phyloP scores from a whole-genome alignment of 2,113 vertebrate species.

The Dicrurus megarhynchus region DNA sequence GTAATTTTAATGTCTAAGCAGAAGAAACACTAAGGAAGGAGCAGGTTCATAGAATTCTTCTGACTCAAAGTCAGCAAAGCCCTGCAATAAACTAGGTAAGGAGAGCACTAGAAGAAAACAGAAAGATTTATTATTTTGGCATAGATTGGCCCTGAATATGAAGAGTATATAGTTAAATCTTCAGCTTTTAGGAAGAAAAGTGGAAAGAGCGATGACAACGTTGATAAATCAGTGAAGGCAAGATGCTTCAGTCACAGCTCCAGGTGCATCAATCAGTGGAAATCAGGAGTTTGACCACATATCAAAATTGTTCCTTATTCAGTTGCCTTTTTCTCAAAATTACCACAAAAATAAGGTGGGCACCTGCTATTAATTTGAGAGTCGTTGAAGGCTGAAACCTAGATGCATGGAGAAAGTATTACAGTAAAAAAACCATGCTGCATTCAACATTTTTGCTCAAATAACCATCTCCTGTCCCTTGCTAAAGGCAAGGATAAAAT shows the following conservation, averaged over 20 bases:
- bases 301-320: neutral
- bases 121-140: neutral
- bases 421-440: rapidly evolving
- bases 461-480: neutral
- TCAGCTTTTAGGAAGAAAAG: neutral
- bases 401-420: neutral
- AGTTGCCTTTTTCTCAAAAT: neutral
- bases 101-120: rapidly evolving
- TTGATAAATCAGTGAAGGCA: neutral
- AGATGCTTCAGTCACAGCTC: neutral
- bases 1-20: neutral
- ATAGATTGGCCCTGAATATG: neutral
- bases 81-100: neutral
- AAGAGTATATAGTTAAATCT: neutral
- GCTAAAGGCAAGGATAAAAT: neutral
- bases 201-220: neutral
- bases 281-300: neutral
- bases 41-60: neutral
- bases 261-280: neutral
- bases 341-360: neutral
- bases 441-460: neutral
- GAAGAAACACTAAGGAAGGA: neutral
- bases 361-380: neutral
- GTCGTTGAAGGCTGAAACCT: neutral
- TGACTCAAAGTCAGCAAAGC: neutral